Conservation (phyloP, 2,888 invertebrate genomes). For the Andrena praecox region DNA sequence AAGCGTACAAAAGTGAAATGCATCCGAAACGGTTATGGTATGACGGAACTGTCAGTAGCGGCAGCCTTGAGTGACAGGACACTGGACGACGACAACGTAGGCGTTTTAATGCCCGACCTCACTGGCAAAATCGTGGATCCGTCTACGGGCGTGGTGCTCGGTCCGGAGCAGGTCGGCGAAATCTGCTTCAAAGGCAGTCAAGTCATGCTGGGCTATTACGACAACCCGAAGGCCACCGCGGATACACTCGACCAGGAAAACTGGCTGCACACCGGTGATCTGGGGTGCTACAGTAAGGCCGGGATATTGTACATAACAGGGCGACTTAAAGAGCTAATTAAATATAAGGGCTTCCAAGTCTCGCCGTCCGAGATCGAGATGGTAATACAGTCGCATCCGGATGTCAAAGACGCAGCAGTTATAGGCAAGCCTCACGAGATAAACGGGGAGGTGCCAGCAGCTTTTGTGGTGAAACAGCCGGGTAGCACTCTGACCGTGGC, state of each 20-base stretch:
- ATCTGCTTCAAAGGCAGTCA: slow-evolving; percentile 86
- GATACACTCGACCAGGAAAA: slow-evolving; percentile 86
- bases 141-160: slow-evolving; percentile 81
- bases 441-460: slow-evolving; percentile 85
- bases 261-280: slow-evolving; percentile 86
- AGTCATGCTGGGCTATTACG: slow-evolving; percentile 86
- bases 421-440: slow-evolving; percentile 76
- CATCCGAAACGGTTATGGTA: slow-evolving; percentile 91
- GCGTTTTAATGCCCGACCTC: slow-evolving; percentile 88
- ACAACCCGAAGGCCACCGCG: slow-evolving; percentile 85
- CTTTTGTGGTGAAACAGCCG: slow-evolving; percentile 82
- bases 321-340: slow-evolving; percentile 87
- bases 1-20: slow-evolving; percentile 85
- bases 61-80: slow-evolving; percentile 84
- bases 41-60: slow-evolving; percentile 91
- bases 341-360: slow-evolving; percentile 87
- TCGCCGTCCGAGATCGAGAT: slow-evolving; percentile 82
- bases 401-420: slow-evolving; percentile 72
- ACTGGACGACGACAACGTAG: slow-evolving; percentile 87
- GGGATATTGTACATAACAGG: slow-evolving; percentile 86
- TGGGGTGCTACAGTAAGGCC: slow-evolving; percentile 86
- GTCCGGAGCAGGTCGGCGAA: slow-evolving; percentile 86
- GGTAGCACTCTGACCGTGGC: slow-evolving; percentile 62
- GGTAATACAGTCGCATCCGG: slow-evolving; percentile 68
- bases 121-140: slow-evolving; percentile 86